Evolutionary conservation across 1,140 invertebrate species (phyloP).

Genomic region (Oedothorax gibbosus): DNA sequence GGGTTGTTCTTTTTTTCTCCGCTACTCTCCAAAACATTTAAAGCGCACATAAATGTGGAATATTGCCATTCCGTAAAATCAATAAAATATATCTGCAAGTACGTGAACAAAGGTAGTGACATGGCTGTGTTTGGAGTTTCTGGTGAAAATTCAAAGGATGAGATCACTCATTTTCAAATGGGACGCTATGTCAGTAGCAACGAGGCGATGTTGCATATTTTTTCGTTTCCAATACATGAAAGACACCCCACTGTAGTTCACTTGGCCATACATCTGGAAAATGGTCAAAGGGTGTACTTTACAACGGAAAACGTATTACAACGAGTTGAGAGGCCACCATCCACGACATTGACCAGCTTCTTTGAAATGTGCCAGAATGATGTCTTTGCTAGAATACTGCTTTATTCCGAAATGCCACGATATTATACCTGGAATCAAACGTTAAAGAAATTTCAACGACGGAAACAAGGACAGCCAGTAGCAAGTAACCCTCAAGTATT

Average conservation of each 20-base stretch:
- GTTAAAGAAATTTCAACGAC: slow-evolving; percentile 8
- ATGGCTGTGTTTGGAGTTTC: slow-evolving; percentile 58
- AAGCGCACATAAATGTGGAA: slow-evolving; percentile 64
- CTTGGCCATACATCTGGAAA: background rate
- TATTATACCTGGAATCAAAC: slow-evolving; percentile 66
- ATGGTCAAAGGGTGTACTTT: background rate
- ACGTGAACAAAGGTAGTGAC: slow-evolving; percentile 64
- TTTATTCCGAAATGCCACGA: slow-evolving; percentile 65
- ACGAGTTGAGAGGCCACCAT: slow-evolving; percentile 66
- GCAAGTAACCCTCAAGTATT: background rate
- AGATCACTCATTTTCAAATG: slow-evolving; percentile 61
- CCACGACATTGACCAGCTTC: slow-evolving; percentile 68
- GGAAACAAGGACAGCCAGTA: background rate
- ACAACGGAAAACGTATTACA: slow-evolving; percentile 63
- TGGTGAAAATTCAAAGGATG: slow-evolving; percentile 62
- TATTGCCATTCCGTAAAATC: slow-evolving; percentile 59
- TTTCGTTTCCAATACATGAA: slow-evolving; percentile 28
- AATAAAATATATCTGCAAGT: slow-evolving; percentile 44
- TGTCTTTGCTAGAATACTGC: slow-evolving; percentile 64
- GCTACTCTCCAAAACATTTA: slow-evolving; percentile 56
- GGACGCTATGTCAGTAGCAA: slow-evolving; percentile 62
- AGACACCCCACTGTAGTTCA: background rate
- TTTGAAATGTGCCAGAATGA: slow-evolving; percentile 67
- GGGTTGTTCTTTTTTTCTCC: slow-evolving; percentile 63
- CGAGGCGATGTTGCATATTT: slow-evolving; percentile 63